These are phyloP conservation scores for Patella pellucida DNA, from an alignment of 2,888 invertebrate genomes.

Conservation along the genomic window DNA sequence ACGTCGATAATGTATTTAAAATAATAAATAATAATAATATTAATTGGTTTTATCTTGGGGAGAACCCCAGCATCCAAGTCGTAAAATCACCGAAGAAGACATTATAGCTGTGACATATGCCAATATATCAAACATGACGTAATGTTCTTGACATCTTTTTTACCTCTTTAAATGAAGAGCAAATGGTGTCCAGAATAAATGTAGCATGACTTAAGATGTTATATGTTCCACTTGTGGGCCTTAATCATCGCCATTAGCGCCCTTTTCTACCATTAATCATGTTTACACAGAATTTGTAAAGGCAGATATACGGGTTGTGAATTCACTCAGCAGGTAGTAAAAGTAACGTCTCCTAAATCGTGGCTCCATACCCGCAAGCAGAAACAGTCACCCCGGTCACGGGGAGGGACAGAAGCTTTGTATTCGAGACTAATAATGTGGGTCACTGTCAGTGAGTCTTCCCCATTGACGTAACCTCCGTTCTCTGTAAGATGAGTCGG, in stretches of 20 bases:
- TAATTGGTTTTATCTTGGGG: too few relatives aligned
- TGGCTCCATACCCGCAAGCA: background rate
- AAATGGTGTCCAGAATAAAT: background rate
- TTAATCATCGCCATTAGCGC: background rate
- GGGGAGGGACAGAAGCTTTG: background rate
- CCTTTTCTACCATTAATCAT: constrained; percentile 1
- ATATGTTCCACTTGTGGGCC: background rate
- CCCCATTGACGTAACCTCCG: background rate
- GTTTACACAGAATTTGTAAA: constrained; percentile 4
- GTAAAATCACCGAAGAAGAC: too few relatives aligned
- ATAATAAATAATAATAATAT: too few relatives aligned
- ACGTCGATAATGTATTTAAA: too few relatives aligned
- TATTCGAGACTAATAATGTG: background rate
- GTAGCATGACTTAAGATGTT: background rate
- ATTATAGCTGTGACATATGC: background rate
- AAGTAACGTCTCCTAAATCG: constrained; percentile 2
- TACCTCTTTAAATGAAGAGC: background rate
- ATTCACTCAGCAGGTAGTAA: background rate
- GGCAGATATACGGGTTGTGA: constrained; percentile 2
- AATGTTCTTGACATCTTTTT: constrained; percentile 6
- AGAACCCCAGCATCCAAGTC: too few relatives aligned
- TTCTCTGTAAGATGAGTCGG: background rate
- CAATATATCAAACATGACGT: background rate
- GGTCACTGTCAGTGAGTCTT: background rate
- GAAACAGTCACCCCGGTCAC: background rate